These are phyloP conservation scores for Ptychadena robeensis DNA, from an alignment of 2,797 vertebrate genomes.

Conservation along the genomic window DNA sequence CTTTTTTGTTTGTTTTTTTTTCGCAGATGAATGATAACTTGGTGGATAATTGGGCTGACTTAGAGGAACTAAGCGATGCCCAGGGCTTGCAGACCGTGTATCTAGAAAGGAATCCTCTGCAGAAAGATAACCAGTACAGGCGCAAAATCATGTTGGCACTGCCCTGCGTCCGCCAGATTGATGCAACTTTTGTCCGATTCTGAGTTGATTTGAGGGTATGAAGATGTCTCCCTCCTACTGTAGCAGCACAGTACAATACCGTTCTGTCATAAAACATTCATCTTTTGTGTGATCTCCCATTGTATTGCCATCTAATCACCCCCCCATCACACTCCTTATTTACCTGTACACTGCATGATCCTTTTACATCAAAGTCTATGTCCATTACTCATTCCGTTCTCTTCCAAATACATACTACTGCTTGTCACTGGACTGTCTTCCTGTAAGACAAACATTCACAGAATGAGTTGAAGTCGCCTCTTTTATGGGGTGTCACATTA, in stretches of 20 bases:
- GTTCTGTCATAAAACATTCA: conserved; percentile 18
- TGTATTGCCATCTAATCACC: background rate
- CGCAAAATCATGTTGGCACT: conserved; percentile 97
- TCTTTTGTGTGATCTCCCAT: conserved; percentile 5
- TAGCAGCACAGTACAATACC: conserved; percentile 39
- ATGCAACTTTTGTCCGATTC: conserved; percentile 96
- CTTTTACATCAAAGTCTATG: conserved; percentile 8
- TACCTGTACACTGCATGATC: conserved; percentile 33
- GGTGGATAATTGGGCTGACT: conserved; percentile 94
- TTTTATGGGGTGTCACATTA: conserved; percentile 3
- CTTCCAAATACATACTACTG: background rate
- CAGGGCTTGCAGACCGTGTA: conserved; percentile 92
- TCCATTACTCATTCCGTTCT: conserved; percentile 6
- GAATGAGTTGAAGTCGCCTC: background rate
- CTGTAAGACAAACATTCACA: background rate
- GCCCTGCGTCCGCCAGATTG: conserved; percentile 93
- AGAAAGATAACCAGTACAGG: conserved; percentile 96
- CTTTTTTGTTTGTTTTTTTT: conserved; percentile 31
- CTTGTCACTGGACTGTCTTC: conserved; percentile 31
- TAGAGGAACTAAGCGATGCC: conserved; percentile 94
- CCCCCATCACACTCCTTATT: conserved; percentile 1
- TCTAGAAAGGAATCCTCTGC: conserved; percentile 93
- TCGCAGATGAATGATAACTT: conserved; percentile 97
- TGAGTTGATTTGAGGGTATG: conserved; percentile 70
- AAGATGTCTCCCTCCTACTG: background rate